These are phyloP conservation scores for Scaptomyza cyrtandrae DNA, from an alignment of 2,888 invertebrate genomes.

Conservation along the genomic window DNA sequence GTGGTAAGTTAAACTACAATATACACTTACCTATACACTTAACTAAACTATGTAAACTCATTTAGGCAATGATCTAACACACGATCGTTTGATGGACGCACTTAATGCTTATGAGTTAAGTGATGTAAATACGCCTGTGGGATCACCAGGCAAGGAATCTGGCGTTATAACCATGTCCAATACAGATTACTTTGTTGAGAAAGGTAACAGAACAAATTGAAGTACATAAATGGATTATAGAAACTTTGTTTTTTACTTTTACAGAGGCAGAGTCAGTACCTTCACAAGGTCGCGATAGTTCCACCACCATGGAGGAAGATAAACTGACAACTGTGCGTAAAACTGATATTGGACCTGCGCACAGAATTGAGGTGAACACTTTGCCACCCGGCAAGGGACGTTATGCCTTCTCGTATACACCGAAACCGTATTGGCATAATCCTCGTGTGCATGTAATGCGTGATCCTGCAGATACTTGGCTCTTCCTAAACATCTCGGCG, in stretches of 20 bases:
- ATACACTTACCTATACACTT: accelerated
- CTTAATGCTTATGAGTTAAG: slow-evolving; percentile 77
- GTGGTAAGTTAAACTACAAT: slow-evolving; percentile 85
- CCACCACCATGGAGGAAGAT: slow-evolving; percentile 71
- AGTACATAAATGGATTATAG: not conserved
- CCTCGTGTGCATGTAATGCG: slow-evolving; percentile 92
- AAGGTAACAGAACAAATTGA: slow-evolving; percentile 48
- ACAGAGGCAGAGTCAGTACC: slow-evolving; percentile 77
- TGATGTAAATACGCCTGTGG: slow-evolving; percentile 74
- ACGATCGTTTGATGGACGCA: slow-evolving; percentile 77
- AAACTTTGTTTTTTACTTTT: not conserved
- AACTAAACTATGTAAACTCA: too few species aligned
- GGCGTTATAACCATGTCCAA: slow-evolving; percentile 83
- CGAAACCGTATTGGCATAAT: slow-evolving; percentile 91
- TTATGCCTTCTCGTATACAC: slow-evolving; percentile 95
- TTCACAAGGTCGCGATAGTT: slow-evolving; percentile 43
- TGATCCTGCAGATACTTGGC: slow-evolving; percentile 91
- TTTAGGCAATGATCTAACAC: slow-evolving; percentile 81
- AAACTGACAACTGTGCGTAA: slow-evolving; percentile 82
- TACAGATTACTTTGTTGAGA: slow-evolving; percentile 80
- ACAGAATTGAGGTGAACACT: slow-evolving; percentile 87
- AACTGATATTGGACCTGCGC: slow-evolving; percentile 84
- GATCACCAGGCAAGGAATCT: slow-evolving; percentile 82
- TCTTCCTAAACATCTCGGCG: slow-evolving; percentile 92
- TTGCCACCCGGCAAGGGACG: slow-evolving; percentile 94